Conservation (phyloP, 2,113 vertebrate species). For the Cavia aperea region DNA sequence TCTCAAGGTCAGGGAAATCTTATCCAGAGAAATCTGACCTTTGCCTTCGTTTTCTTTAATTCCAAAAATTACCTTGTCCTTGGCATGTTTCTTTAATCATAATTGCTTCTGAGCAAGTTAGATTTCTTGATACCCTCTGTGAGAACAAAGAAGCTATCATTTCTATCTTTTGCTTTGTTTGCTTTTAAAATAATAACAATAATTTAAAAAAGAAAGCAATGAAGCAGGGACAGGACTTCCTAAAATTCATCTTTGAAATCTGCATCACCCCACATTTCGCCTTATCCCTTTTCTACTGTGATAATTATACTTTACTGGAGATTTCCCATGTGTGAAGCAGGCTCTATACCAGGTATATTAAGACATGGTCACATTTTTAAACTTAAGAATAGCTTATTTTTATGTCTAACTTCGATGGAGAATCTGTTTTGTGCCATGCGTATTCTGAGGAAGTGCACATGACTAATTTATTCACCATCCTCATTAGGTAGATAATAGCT, state of each 20-base stretch:
- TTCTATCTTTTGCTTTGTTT: no score
- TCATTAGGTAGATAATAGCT: not conserved
- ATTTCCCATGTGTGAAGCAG: not conserved
- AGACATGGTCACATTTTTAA: not conserved
- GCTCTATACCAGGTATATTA: fast-evolving
- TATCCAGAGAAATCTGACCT: not conserved
- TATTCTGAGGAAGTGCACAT: not conserved
- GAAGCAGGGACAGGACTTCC: not conserved
- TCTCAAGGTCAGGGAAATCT: not conserved
- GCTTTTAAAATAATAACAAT: no score
- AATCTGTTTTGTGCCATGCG: fast-evolving
- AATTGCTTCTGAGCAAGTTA: not conserved
- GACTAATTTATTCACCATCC: not conserved
- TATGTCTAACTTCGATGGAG: fast-evolving
- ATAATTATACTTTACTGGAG: fast-evolving
- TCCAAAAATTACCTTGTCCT: not conserved
- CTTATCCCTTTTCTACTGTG: not conserved
- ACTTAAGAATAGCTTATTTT: fast-evolving
- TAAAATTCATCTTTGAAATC: not conserved
- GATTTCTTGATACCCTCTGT: not conserved
- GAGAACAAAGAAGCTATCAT: not conserved
- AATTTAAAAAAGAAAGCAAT: no score
- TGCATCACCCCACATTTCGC: fast-evolving
- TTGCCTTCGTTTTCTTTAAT: not conserved
- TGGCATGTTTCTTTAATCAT: not conserved